A percentile compares a stretch with the other conserved stretches of the same genome.
Conservation (phyloP, 2,797 vertebrate genomes). For the Sebastiscus tertius region DNA sequence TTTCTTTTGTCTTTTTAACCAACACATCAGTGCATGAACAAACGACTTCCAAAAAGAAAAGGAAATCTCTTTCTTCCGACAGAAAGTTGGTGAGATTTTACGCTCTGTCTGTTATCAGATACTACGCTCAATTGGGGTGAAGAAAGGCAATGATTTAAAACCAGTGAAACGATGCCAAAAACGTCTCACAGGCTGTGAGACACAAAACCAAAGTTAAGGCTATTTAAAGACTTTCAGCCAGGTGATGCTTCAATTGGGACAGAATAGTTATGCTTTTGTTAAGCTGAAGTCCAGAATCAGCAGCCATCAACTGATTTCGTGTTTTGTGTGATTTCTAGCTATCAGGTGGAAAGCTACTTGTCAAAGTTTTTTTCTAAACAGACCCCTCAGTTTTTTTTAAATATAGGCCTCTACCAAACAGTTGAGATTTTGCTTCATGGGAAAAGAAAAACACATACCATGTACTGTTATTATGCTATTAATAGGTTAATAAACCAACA, state of each 20-base stretch:
- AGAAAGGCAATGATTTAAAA: constrained; percentile 47
- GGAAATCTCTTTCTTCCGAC: constrained; percentile 41
- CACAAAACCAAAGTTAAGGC: constrained; percentile 14
- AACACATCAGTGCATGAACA: constrained; percentile 50
- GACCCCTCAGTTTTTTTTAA: too few relatives aligned
- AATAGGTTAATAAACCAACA: too few relatives aligned
- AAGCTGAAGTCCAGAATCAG: neutral
- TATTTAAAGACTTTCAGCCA: constrained; percentile 22
- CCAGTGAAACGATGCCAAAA: constrained; percentile 19
- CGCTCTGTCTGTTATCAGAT: constrained; percentile 54
- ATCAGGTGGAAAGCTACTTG: neutral
- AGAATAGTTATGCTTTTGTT: neutral
- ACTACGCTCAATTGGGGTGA: constrained; percentile 46
- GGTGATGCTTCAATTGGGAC: neutral
- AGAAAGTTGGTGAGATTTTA: constrained; percentile 44
- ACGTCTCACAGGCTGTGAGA: constrained; percentile 27
- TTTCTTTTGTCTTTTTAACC: constrained; percentile 24
- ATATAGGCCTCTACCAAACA: too few relatives aligned
- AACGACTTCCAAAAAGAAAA: constrained; percentile 45
- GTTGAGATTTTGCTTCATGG: too few relatives aligned
- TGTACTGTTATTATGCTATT: too few relatives aligned
- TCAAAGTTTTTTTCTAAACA: too few relatives aligned
- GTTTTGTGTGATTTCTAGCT: neutral
- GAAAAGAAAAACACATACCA: fast-evolving
- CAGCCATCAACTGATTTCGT: neutral